phyloP scores from a whole-genome alignment of 2,797 vertebrate species.

The Potorous gilbertii region DNA sequence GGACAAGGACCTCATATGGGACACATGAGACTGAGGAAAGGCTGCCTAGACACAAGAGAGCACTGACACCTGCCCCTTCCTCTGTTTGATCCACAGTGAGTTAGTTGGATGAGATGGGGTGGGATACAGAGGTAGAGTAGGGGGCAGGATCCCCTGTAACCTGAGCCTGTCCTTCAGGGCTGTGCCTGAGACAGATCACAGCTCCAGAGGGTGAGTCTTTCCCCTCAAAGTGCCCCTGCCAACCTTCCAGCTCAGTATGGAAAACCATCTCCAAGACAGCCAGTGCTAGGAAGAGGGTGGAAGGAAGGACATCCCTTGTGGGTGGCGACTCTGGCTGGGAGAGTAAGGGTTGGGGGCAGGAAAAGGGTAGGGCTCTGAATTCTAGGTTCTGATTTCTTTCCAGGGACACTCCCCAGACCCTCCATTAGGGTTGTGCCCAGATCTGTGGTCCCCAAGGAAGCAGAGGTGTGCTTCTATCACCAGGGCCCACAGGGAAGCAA shows the following conservation, averaged over 20 bases:
- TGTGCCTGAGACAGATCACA: not conserved
- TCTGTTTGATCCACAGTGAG: not conserved
- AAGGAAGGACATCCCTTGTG: no score
- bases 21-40: not conserved
- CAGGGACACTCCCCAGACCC: not conserved
- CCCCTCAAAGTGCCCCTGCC: not conserved
- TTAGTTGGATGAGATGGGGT: not conserved
- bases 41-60: not conserved
- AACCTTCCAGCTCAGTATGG: not conserved
- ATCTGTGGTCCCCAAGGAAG: rapidly evolving
- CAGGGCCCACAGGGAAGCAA: rapidly evolving
- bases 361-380: not conserved
- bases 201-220: not conserved
- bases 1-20: not conserved
- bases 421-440: not conserved
- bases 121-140: no score
- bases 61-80: not conserved
- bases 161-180: not conserved
- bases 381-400: not conserved
- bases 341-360: no score
- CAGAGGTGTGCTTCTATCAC: not conserved
- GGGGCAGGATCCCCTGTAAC: not conserved
- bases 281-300: not conserved
- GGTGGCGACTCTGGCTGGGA: not conserved
- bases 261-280: not conserved